Conservation (phyloP, 2,113 vertebrate genomes). For the Leiothrix lutea region DNA sequence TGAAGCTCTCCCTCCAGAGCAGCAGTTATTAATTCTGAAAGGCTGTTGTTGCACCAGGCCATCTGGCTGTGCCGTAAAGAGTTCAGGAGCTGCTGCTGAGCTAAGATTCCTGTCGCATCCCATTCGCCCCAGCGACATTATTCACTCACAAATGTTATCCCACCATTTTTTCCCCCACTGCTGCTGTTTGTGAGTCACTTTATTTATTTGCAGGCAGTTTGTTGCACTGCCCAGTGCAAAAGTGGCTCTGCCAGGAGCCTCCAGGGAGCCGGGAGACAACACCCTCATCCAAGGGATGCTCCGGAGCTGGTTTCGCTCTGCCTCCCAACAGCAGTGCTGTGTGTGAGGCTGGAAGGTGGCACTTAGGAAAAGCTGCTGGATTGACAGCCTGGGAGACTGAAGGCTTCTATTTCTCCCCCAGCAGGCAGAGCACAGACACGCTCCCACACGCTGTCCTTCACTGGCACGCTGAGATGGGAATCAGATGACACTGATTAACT, state of each 20-base stretch:
- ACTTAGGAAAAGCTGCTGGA: neutral
- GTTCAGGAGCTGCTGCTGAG: slow-evolving; percentile 68
- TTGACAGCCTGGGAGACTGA: neutral
- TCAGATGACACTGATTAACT: neutral
- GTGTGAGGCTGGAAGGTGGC: neutral
- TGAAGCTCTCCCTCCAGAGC: slow-evolving; percentile 71
- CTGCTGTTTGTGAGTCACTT: neutral
- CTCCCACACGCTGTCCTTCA: neutral
- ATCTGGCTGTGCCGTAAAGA: slow-evolving; percentile 73
- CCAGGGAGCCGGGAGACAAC: neutral
- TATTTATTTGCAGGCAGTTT: slow-evolving; percentile 1
- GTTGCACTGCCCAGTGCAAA: neutral
- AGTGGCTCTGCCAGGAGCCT: neutral
- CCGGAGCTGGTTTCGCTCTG: neutral
- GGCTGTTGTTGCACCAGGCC: slow-evolving; percentile 77
- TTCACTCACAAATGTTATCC: slow-evolving; percentile 48
- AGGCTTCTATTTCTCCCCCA: slow-evolving; percentile 9
- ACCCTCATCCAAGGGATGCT: neutral
- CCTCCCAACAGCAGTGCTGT: neutral
- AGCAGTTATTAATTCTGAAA: slow-evolving; percentile 81
- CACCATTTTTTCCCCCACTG: neutral
- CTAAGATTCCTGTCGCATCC: slow-evolving; percentile 62
- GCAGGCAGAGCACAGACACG: neutral
- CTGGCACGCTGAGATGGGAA: accelerated
- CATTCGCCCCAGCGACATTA: slow-evolving; percentile 23